Base-by-base conservation (phyloP, 2,888 invertebrate species). In the Acleris sparsana region DNA sequence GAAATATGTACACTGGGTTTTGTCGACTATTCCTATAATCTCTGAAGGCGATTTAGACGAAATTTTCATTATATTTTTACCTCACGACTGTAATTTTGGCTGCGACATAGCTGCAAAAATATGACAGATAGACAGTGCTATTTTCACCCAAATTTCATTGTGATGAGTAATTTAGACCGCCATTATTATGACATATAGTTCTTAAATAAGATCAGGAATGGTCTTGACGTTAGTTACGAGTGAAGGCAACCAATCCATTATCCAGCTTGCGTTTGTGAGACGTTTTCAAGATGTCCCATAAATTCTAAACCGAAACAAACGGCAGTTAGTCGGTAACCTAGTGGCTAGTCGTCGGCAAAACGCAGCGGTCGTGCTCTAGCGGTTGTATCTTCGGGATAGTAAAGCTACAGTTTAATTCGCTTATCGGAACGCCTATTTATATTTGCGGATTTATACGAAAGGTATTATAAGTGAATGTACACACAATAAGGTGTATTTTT, bases 401-500 rank as follows among this genome's bases (percentile, higher is more conserved):
- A 72, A 67, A 77, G 79, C 79, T 67, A 69, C 70, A 63, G 68
- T 76, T 74, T 72, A 73, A 73, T 73, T 73, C 73, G 71, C 68
- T 72, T 77, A 72, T 73, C 70, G 68, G 68, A 68, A 69, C 65
- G 66, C 62, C 78, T 80, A 89, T 88, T 87, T 85, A 89, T 89
- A 89, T 76, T 78, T 71, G 72, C 76, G 70, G 79, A 86, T 88
- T 89, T 86, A 86, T 85, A 84, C 84, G 73, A 87, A 83, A 78
- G 77, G 78, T 80, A 77, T 79, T 75, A 88, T 90, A 89, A 88
- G 86, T 88, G 88, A 75, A 76, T 78, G 77, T 79, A 77, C 86
- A 90, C 89, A 92, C 89, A 91, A 90, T 89, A 84, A 77, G 79
- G 84, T 76, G 80, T 92, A 92, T 92, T 92, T 92, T 85, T 78